Conservation (phyloP, 2,113 vertebrate species). For the Lanius ludovicianus region DNA sequence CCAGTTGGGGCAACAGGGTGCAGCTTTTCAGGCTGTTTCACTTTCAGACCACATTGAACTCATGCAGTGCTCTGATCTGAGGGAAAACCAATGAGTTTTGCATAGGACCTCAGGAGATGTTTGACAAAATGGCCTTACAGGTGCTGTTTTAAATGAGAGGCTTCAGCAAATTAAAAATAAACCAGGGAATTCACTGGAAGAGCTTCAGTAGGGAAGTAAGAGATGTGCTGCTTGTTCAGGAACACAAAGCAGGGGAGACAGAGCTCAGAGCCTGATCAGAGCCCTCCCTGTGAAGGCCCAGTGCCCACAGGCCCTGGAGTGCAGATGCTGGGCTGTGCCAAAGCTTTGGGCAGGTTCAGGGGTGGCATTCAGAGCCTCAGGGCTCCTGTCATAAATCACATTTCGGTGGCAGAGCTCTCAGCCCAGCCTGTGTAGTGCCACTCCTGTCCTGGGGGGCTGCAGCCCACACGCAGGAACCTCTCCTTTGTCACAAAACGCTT, state of each 20-base stretch:
- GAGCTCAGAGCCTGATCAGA: neutral
- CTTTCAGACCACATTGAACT: neutral
- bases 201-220: neutral
- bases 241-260: neutral
- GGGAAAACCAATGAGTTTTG: neutral
- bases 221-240: neutral
- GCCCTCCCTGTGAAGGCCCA: neutral
- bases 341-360: neutral
- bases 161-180: neutral
- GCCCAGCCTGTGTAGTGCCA: neutral
- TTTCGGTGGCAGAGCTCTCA: rapidly evolving
- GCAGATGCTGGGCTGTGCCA: neutral
- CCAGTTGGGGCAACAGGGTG: neutral
- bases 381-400: neutral
- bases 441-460: neutral
- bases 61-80: neutral
- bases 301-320: neutral
- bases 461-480: rapidly evolving
- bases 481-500: rapidly evolving
- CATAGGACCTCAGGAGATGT: neutral
- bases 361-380: neutral
- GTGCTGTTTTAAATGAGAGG: neutral
- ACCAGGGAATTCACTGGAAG: neutral
- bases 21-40: neutral
- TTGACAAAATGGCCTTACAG: neutral